Evolutionary conservation across 1,140 invertebrate genomes (phyloP).

Genomic region (Pygmarrhopalites habei): DNA sequence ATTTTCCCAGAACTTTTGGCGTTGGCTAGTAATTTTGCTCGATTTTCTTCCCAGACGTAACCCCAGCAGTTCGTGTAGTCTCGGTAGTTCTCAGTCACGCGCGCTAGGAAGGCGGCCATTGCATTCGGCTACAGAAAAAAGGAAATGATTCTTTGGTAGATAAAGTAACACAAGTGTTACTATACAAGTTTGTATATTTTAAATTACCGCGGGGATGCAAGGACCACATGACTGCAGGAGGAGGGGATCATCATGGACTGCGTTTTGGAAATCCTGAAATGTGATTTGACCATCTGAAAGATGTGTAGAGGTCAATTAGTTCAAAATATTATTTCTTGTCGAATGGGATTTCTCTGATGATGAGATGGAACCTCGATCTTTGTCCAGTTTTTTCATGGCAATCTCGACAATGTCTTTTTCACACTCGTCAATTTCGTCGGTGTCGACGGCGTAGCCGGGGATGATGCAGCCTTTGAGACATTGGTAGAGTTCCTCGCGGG

Average conservation of each 20-base stretch:
- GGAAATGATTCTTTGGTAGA: too few relatives aligned
- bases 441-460: conserved; percentile 40
- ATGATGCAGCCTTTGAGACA: conserved; percentile 54
- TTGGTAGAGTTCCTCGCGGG: conserved; percentile 79
- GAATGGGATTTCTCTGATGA: too few relatives aligned
- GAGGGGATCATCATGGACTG: conserved; percentile 57
- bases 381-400: conserved; percentile 64
- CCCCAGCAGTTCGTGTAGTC: conserved; percentile 14
- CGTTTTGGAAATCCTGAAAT: conserved; percentile 59
- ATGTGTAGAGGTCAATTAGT: conserved; percentile 46
- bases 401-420: conserved; percentile 78
- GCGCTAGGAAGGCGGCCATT: conserved; percentile 51
- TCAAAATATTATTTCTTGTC: conserved; percentile 1
- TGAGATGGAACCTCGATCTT: too few relatives aligned
- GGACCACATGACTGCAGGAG: conserved; percentile 69
- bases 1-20: too few relatives aligned
- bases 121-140: too few relatives aligned
- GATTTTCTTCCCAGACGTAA: conserved; percentile 1
- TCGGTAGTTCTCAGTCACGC: conserved; percentile 22
- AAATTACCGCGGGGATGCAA: conserved; percentile 70
- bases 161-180: too few relatives aligned
- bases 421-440: conserved; percentile 84
- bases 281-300: conserved; percentile 71
- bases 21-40: too few relatives aligned
- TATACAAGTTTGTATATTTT: too few relatives aligned